A percentile compares a stretch with the other conserved stretches of the same genome.
These are phyloP conservation scores for Catalaphyllia jardinei DNA, from an alignment of 64 coral and sea anemone genomes.

Conservation along the genomic window DNA sequence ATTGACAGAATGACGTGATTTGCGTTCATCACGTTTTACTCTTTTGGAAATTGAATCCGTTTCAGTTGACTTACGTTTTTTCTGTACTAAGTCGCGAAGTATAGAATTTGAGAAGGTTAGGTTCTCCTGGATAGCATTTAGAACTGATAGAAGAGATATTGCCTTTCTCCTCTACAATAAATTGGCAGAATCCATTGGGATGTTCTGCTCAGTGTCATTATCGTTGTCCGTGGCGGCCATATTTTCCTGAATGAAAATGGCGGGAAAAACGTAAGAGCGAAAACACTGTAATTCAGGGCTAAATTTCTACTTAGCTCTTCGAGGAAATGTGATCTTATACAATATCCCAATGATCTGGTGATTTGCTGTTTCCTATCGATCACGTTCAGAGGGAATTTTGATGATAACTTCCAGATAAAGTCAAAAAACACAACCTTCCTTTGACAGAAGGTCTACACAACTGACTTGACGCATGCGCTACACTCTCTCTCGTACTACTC, in stretches of 20 bases:
- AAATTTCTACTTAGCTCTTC: constrained; percentile 9
- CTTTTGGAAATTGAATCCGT: neutral
- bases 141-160: neutral
- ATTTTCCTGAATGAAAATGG: neutral
- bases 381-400: neutral
- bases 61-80: neutral
- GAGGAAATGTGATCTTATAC: neutral
- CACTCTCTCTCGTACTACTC: constrained; percentile 31
- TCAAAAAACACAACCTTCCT: neutral
- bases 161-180: neutral
- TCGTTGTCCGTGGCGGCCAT: neutral
- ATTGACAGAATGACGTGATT: neutral
- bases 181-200: neutral
- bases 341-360: neutral
- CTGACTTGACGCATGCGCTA: constrained; percentile 25
- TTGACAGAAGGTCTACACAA: constrained; percentile 13
- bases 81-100: neutral
- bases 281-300: neutral
- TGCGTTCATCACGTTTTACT: constrained; percentile 22
- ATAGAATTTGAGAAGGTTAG: constrained; percentile 3
- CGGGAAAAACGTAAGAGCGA: neutral
- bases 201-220: neutral
- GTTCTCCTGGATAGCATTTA: neutral
- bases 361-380: neutral
- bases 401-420: neutral